Percentiles rank a stretch among this genome's conserved stretches.
Evolutionary conservation across 2,888 invertebrate species (phyloP).

Genomic region (Aphidius colemani): DNA sequence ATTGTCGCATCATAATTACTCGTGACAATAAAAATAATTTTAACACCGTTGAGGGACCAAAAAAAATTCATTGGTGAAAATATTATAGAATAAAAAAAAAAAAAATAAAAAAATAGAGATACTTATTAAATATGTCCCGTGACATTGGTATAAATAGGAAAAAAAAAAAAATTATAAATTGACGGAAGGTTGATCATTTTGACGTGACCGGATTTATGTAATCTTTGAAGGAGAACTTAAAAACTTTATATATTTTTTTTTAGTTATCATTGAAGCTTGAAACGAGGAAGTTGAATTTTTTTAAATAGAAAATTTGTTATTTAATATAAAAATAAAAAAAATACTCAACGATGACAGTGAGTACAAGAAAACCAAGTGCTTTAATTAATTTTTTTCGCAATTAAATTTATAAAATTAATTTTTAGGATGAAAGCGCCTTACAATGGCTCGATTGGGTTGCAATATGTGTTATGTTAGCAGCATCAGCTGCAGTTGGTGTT

Average conservation of each 20-base stretch:
- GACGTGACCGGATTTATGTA: too few relatives aligned
- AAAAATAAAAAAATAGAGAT: too few relatives aligned
- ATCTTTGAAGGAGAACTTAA: too few relatives aligned
- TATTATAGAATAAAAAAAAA: too few relatives aligned
- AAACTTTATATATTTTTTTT: too few relatives aligned
- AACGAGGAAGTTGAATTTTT: not conserved
- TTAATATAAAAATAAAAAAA: not conserved
- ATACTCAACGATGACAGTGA: too few relatives aligned
- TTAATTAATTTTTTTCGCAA: not conserved
- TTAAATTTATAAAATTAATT: not conserved
- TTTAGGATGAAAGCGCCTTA: constrained; percentile 29
- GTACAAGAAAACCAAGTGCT: not conserved
- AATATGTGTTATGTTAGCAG: constrained; percentile 70
- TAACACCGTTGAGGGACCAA: too few relatives aligned
- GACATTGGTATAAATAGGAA: not conserved
- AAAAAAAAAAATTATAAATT: constrained; percentile 10
- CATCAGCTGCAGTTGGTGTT: constrained; percentile 78
- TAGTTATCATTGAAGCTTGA: not conserved
- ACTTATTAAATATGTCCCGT: too few relatives aligned
- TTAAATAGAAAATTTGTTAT: not conserved
- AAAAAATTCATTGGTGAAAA: too few relatives aligned
- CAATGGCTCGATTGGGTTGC: constrained; percentile 73
- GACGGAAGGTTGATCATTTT: too few relatives aligned
- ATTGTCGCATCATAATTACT: too few relatives aligned
- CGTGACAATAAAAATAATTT: too few relatives aligned